Conservation (phyloP, 2,888 invertebrate genomes). For the Monoplex corrugatus region DNA sequence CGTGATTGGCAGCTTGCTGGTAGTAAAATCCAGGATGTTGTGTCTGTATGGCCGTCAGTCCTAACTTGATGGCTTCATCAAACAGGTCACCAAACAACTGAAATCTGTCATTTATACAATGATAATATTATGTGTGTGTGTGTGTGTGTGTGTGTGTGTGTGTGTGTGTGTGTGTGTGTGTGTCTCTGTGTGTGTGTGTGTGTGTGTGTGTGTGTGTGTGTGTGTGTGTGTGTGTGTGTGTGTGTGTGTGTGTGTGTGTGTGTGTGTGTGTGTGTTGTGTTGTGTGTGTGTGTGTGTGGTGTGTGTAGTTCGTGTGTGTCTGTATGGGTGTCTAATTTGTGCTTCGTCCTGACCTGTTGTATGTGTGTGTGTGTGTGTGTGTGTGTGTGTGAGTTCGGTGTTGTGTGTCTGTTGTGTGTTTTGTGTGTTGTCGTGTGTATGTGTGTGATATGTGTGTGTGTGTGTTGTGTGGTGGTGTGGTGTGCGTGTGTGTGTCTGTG, state of each 20-base stretch:
- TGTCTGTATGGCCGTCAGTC: constrained; percentile 95
- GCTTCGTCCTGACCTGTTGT: too few relatives aligned
- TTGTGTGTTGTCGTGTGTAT: background rate
- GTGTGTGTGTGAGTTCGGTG: too few relatives aligned
- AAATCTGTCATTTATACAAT: constrained; percentile 74
- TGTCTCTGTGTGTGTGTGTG: background rate
- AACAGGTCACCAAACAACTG: constrained; percentile 94
- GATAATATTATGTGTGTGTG: background rate
- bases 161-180: background rate
- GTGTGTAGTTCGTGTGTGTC: background rate
- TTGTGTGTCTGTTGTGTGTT: background rate
- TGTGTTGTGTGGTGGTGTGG: too few relatives aligned
- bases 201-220: background rate
- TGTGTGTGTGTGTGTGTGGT: too few relatives aligned
- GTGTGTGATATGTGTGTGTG: background rate
- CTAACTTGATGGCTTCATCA: constrained; percentile 95
- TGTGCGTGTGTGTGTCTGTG: background rate
- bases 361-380: too few relatives aligned
- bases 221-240: background rate
- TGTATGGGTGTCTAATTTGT: too few relatives aligned
- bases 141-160: background rate
- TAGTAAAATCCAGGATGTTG: constrained; percentile 99
- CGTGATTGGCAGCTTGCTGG: constrained; percentile 95
- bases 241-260: background rate
- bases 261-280: background rate